Base-by-base conservation (phyloP, 1,140 invertebrate species). In the Dermatophagoides farinae region DNA sequence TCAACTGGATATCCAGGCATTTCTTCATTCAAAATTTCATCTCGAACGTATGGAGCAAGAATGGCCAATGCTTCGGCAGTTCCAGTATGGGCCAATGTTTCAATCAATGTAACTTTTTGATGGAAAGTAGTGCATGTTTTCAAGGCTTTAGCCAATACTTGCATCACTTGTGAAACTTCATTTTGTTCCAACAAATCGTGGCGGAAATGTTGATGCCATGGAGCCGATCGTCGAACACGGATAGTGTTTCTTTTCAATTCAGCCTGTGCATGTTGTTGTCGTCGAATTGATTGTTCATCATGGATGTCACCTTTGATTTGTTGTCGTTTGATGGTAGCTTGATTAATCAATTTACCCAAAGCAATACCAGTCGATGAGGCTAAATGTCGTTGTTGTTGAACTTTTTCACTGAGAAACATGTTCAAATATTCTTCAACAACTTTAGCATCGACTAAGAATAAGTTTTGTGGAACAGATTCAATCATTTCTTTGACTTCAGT, bases 401-500 rank as follows among this genome's bases (percentile, higher is more conserved):
- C 63, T 18, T 49, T 49, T 8, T 22, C 18, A n/a, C 9, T 38
- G 10, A 61, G 47, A 40, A 22, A 43, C n/a, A 59, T 10, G 20
- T 47, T 46, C 16, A 64, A 25, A 37, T 50, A 64, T 16, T 41
- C 53, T 20, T 64, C 62, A 39, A 64, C 64, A 44, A 50, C 52
- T n/a, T 47, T 39, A 23, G 31, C 23, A 39, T 64, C 61, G 43
- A 49, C 60, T 8, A 57, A 23, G 46, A 44, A 57, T 14, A 66
- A 39, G 55, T 66, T 65, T 22, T 54, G 25, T 12, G 65, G 65
- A 18, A 66, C 43, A 31, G 64, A 52, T 57, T 66, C 65, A 25
- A 65, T n/a, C 20, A 66, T 25, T 37, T 50, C 52, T 49, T 65
- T 66, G 52, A 54, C 20, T 57, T 66, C 65, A 39, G 43, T 65